Conservation (phyloP, 2,113 vertebrate species). For the Leuciscus idus region DNA sequence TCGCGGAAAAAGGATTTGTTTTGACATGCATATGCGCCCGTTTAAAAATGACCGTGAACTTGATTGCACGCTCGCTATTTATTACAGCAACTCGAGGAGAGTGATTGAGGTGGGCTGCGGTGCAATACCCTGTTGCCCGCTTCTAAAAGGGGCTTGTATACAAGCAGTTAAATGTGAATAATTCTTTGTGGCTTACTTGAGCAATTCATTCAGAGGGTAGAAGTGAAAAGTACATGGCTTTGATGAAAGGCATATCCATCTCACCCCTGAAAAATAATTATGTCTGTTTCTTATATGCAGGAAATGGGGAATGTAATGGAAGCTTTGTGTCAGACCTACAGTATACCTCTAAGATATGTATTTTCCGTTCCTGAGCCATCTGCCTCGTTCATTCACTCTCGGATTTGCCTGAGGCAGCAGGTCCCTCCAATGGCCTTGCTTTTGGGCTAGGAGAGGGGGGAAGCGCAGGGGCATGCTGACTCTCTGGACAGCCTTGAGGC, state of each 20-base stretch:
- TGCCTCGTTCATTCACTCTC: constrained; percentile 76
- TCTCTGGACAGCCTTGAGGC: constrained; percentile 72
- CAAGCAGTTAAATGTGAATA: background rate
- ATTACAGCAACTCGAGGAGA: background rate
- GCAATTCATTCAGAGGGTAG: constrained; percentile 5
- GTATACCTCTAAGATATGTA: constrained; percentile 72
- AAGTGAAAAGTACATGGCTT: background rate
- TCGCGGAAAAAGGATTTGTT: constrained; percentile 22
- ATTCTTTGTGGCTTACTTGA: background rate
- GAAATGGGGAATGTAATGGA: constrained; percentile 29
- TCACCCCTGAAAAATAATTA: constrained; percentile 47
- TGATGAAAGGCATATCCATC: constrained; percentile 27
- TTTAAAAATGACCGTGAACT: constrained; percentile 20
- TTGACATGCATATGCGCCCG: background rate
- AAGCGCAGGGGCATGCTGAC: constrained; percentile 64
- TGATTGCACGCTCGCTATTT: constrained; percentile 14
- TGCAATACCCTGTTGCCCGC: constrained; percentile 3
- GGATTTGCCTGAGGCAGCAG: constrained; percentile 71
- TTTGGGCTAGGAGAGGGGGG: constrained; percentile 54
- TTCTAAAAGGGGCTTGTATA: background rate
- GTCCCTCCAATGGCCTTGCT: constrained; percentile 71
- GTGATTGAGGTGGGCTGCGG: background rate
- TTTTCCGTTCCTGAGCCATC: constrained; percentile 72
- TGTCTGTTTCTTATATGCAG: constrained; percentile 18
- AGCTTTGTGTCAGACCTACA: constrained; percentile 64